Base-by-base conservation (phyloP, 1,140 invertebrate species). In the Octopus bimaculoides region DNA sequence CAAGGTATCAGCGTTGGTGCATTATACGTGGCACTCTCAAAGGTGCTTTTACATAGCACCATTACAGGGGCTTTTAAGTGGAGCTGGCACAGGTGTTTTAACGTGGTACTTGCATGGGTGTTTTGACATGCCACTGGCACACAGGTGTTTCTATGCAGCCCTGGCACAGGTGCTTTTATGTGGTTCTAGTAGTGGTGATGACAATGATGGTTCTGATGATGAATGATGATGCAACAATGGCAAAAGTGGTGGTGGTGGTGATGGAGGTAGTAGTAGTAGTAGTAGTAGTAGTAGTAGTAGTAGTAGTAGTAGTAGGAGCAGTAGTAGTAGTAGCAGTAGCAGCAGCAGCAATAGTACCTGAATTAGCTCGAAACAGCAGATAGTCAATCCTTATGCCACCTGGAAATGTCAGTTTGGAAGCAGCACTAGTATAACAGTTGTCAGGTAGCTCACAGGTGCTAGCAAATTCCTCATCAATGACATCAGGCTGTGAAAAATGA, bases 331-430 rank as follows among this genome's bases (percentile, higher is more conserved):
- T 41, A 41, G 26, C 2, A 41, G 26, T 41, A 41, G 26, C 2
- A 41, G 69, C 54, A 79, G 71, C 2, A 61, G 80, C 78, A n/a
- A 41, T 75, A 74, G 77, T 84, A 91, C 91, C 88, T 83, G 79
- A 78, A 55, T 88, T 88, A 78, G 82, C 79, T 79, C 88, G 88
- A 84, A 94, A 97, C 79, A 98, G 90, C 81, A 98, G 94, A 88
- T 98, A 96, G 91, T 98, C 97, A 82, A 98, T 96, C 79, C 96
- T 92, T 86, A 96, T 95, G 52, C 96, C 96, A 77, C 93, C 89
- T 5, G 95, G 94, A 83, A 91, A 90, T 8, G 90, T 89, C 75
- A 90, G 91, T 10, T 92, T 89, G 53, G 91, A 82, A 73, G 90
- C 91, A 5, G 87, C 80, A 54, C 92, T 89, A 4, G 95, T 94